Evolutionary conservation across 2,888 invertebrate species (phyloP).

Genomic region (Eristalis arbustorum): DNA sequence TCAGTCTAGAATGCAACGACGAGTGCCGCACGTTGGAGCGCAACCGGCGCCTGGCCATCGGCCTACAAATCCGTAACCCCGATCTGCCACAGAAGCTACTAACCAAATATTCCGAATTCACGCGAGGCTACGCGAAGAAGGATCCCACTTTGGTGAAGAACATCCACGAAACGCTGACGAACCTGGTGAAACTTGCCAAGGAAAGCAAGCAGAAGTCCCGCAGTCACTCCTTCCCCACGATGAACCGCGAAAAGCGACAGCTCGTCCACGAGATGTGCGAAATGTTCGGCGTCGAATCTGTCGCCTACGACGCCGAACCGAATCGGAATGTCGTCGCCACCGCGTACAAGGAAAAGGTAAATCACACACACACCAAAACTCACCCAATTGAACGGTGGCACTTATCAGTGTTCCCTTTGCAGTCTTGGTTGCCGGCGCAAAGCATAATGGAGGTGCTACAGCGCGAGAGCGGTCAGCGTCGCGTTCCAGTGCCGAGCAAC

Average conservation of each 20-base stretch:
- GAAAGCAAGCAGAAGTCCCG: slow-evolving; percentile 91
- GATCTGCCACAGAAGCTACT: slow-evolving; percentile 87
- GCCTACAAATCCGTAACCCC: slow-evolving; percentile 95
- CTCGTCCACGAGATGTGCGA: slow-evolving; percentile 97
- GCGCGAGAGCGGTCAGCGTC: slow-evolving; percentile 88
- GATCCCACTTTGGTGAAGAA: slow-evolving; percentile 90
- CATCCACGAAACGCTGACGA: slow-evolving; percentile 91
- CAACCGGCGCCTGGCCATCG: slow-evolving; percentile 93
- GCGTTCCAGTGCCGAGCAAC: slow-evolving; percentile 88
- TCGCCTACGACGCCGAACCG: slow-evolving; percentile 97
- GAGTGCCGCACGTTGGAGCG: slow-evolving; percentile 94
- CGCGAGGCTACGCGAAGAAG: slow-evolving; percentile 90
- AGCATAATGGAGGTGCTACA: slow-evolving; percentile 91
- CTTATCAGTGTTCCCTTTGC: slow-evolving; percentile 72
- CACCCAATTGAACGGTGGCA: not conserved
- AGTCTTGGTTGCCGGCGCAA: slow-evolving; percentile 94
- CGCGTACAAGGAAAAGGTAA: slow-evolving; percentile 88
- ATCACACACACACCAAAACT: not conserved
- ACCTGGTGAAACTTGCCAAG: slow-evolving; percentile 92
- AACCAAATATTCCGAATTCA: slow-evolving; percentile 92
- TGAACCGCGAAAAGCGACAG: slow-evolving; percentile 95
- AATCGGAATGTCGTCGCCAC: slow-evolving; percentile 97
- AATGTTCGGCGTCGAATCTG: slow-evolving; percentile 96
- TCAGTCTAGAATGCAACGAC: slow-evolving; percentile 93
- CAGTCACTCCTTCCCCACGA: slow-evolving; percentile 93